Evolutionary conservation across 2,888 invertebrate species (phyloP).

Genomic region (Idaea aversata): DNA sequence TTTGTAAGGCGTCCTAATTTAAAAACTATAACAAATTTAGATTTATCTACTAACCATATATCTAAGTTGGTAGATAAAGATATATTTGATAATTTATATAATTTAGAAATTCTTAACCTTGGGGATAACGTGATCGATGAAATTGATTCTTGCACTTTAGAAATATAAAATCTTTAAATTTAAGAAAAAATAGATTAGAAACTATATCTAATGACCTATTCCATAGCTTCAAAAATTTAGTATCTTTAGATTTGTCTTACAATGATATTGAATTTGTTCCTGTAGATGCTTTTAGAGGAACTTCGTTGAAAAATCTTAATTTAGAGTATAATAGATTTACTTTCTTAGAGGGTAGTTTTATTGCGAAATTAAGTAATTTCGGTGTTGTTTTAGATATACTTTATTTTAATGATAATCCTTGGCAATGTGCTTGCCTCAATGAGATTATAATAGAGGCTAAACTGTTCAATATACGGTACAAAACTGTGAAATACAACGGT

Average conservation of each 20-base stretch:
- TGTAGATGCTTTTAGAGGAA: constrained; percentile 53
- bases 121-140: constrained; percentile 49
- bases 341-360: constrained; percentile 61
- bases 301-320: constrained; percentile 54
- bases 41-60: constrained; percentile 56
- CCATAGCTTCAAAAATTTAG: constrained; percentile 42
- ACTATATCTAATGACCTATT: constrained; percentile 52
- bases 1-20: constrained; percentile 50
- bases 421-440: constrained; percentile 64
- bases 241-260: constrained; percentile 52
- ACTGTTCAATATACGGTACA: constrained; percentile 50
- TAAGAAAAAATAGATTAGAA: constrained; percentile 54
- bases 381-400: constrained; percentile 54
- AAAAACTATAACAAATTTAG: constrained; percentile 49
- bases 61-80: constrained; percentile 34
- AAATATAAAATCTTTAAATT: constrained; percentile 46
- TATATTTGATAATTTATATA: constrained; percentile 44
- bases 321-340: constrained; percentile 58
- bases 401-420: constrained; percentile 65
- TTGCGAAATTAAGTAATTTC: constrained; percentile 54
- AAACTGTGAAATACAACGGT: constrained; percentile 50
- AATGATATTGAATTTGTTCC: constrained; percentile 55
- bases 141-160: constrained; percentile 49
- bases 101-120: constrained; percentile 53
- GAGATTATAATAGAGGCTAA: constrained; percentile 59